Percentiles rank a stretch among this genome's conserved stretches.
Conservation (phyloP, 1,140 invertebrate species). For the Philotrypesis tridentata region DNA sequence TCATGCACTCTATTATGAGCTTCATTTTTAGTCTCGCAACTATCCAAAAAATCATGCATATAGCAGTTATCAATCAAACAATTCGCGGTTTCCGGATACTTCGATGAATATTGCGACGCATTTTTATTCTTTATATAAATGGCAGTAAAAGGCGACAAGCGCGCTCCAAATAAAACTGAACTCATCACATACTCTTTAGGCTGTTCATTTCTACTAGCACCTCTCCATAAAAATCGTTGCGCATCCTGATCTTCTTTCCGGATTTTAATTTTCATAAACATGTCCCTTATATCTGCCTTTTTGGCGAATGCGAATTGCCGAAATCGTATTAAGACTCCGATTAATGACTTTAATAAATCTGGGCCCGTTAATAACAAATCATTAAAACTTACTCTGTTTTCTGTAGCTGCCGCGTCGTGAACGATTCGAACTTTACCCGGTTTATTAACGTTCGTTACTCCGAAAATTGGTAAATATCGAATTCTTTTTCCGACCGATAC, state of each 20-base stretch:
- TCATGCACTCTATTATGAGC: constrained; percentile 53
- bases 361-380: not conserved
- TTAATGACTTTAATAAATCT: constrained; percentile 16
- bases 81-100: constrained; percentile 1
- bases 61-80: constrained; percentile 1
- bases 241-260: constrained; percentile 5
- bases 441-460: not conserved
- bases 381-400: not conserved
- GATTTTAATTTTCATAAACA: constrained; percentile 27
- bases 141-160: not conserved
- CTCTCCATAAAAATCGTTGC: constrained; percentile 11
- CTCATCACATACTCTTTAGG: not conserved
- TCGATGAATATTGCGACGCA: not conserved
- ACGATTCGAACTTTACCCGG: not conserved
- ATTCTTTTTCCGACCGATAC: not conserved
- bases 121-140: constrained; percentile 26
- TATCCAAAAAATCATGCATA: constrained; percentile 19
- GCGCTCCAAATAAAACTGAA: not conserved
- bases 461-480: constrained; percentile 6
- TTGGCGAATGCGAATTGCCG: not conserved
- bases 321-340: constrained; percentile 9
- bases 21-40: not conserved
- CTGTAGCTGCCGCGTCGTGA: not conserved
- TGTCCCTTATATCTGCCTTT: not conserved
- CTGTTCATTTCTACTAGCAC: not conserved